These are phyloP conservation scores for Bambusicola thoracicus DNA, from an alignment of 2,113 vertebrate species.

Conservation along the genomic window DNA sequence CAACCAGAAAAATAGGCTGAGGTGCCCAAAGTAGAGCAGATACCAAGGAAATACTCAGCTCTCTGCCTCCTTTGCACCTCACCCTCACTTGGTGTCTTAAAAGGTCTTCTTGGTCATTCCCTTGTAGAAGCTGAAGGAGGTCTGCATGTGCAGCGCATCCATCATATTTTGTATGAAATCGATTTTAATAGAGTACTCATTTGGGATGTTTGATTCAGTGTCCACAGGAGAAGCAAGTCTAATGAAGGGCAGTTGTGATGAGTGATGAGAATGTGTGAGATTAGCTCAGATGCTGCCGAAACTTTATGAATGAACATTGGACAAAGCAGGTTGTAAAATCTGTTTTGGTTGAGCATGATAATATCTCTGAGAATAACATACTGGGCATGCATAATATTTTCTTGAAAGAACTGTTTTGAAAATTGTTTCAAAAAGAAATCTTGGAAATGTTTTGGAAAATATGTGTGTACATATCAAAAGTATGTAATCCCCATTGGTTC, in stretches of 20 bases:
- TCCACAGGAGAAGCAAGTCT: neutral
- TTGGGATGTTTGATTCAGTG: neutral
- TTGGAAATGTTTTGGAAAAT: neutral
- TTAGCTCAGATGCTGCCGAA: neutral
- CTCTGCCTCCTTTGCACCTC: neutral
- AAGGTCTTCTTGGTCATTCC: neutral
- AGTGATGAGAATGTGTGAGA: neutral
- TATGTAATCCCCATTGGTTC: neutral
- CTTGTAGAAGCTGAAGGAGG: neutral
- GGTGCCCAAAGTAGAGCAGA: neutral
- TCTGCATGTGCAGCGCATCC: neutral
- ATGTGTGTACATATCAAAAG: neutral
- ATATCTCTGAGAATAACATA: neutral
- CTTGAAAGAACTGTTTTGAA: neutral
- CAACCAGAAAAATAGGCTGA: neutral
- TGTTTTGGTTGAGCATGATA: neutral
- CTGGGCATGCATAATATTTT: neutral
- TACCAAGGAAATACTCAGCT: neutral
- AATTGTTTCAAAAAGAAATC: neutral
- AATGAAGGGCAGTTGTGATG: neutral
- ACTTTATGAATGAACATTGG: neutral
- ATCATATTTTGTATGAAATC: neutral
- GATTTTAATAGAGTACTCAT: neutral
- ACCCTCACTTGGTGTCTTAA: neutral
- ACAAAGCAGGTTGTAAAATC: neutral